phyloP scores from a whole-genome alignment of 2,797 vertebrate species.

The Tolypeutes matacus region DNA sequence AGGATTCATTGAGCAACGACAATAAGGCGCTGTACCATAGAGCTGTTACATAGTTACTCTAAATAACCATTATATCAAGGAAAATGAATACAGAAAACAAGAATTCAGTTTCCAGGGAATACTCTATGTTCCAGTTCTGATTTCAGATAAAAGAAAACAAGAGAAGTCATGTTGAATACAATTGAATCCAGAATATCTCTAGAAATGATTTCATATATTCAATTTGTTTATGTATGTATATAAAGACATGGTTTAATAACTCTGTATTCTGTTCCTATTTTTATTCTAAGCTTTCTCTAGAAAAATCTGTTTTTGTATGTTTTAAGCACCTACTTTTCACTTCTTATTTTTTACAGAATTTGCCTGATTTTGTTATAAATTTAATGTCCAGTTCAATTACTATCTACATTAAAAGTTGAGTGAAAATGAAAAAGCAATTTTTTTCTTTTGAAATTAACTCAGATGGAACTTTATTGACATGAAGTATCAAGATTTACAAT shows the following conservation, averaged over 20 bases:
- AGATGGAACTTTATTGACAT: neutral
- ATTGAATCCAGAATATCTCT: neutral
- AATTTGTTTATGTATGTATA: neutral
- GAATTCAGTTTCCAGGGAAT: neutral
- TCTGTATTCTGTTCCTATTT: conserved; percentile 27
- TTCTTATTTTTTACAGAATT: neutral
- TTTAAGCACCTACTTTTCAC: conserved; percentile 30
- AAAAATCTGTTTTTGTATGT: neutral
- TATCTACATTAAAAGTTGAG: conserved; percentile 8
- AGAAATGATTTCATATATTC: conserved; percentile 15
- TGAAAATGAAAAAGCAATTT: neutral
- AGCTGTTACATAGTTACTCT: conserved; percentile 48
- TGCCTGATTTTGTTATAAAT: neutral
- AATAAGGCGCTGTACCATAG: neutral
- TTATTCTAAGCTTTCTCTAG: conserved; percentile 22
- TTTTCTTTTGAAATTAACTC: neutral
- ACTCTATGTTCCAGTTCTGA: neutral
- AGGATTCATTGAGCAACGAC: conserved; percentile 33
- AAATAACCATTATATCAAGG: conserved; percentile 50
- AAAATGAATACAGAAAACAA: conserved; percentile 30
- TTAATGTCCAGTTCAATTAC: neutral
- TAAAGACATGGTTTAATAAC: neutral
- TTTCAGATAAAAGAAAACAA: conserved; percentile 20
- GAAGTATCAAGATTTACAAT: neutral
- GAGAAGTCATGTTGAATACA: neutral